These are phyloP conservation scores for Colletes gigas DNA, from an alignment of 1,140 invertebrate species.

Conservation along the genomic window DNA sequence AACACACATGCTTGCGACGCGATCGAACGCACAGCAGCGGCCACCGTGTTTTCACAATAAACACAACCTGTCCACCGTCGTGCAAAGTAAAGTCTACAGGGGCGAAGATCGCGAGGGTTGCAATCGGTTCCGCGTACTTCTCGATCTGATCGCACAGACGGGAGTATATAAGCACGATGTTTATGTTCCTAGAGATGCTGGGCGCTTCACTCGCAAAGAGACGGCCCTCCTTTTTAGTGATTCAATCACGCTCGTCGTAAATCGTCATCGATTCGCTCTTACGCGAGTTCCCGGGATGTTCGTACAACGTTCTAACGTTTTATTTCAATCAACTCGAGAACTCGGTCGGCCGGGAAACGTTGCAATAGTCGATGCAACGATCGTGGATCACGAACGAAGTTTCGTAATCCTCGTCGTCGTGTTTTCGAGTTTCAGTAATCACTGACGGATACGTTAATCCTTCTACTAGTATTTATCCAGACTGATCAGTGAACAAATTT, in stretches of 20 bases:
- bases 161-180: constrained; percentile 35
- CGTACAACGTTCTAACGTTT: constrained; percentile 31
- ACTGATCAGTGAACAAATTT: no score
- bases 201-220: constrained; percentile 31
- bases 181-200: constrained; percentile 27
- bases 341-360: neutral
- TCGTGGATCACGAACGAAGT: no score
- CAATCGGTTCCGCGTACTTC: constrained; percentile 42
- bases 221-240: constrained; percentile 22
- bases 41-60: constrained; percentile 77
- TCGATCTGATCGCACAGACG: constrained; percentile 44
- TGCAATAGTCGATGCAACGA: neutral
- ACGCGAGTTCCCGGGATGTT: constrained; percentile 15
- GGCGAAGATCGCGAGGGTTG: constrained; percentile 31
- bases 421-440: no score
- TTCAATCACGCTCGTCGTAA: constrained; percentile 48
- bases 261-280: constrained; percentile 43
- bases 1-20: constrained; percentile 50
- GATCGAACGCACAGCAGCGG: constrained; percentile 51
- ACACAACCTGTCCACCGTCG: constrained; percentile 76
- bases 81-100: constrained; percentile 67
- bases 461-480: no score
- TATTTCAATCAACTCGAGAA: constrained; percentile 9
- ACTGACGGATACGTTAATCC: no score
- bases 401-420: no score